Conservation (phyloP, 2,797 vertebrate genomes). For the Sebastolobus altivelis region DNA sequence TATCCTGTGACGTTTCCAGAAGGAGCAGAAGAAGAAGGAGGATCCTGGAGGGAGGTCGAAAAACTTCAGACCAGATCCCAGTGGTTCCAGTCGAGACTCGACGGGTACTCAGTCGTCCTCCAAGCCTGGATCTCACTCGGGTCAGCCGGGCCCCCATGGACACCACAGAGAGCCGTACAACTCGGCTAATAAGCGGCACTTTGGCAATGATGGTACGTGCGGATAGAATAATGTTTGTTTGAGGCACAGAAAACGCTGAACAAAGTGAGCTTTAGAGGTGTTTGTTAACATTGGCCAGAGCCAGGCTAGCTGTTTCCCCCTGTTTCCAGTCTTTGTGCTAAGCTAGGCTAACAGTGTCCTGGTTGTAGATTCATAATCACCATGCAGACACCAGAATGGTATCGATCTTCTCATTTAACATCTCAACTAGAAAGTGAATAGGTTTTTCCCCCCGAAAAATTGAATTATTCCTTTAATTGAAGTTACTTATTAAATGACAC, state of each 20-base stretch:
- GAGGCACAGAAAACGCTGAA: constrained; percentile 28
- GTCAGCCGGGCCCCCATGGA: constrained; percentile 85
- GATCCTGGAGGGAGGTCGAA: constrained; percentile 88
- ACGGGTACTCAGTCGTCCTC: constrained; percentile 86
- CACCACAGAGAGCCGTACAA: constrained; percentile 92
- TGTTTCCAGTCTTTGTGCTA: not conserved
- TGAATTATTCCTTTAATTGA: not conserved
- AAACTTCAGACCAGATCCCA: constrained; percentile 91
- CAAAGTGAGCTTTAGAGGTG: not conserved
- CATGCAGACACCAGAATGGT: not conserved
- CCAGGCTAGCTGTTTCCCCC: not conserved
- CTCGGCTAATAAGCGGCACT: constrained; percentile 92
- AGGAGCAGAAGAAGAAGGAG: constrained; percentile 97
- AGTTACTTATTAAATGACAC: not conserved
- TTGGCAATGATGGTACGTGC: constrained; percentile 85
- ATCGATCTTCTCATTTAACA: not conserved
- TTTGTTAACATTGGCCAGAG: not conserved
- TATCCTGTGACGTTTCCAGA: constrained; percentile 60
- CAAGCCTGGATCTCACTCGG: constrained; percentile 84
- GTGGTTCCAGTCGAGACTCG: constrained; percentile 92
- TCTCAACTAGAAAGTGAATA: not conserved
- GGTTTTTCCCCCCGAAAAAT: too few relatives aligned
- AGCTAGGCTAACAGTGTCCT: not conserved
- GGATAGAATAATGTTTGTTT: not conserved
- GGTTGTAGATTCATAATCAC: not conserved